Base-by-base conservation (phyloP, 2,113 vertebrate genomes). In the Vombatus ursinus region DNA sequence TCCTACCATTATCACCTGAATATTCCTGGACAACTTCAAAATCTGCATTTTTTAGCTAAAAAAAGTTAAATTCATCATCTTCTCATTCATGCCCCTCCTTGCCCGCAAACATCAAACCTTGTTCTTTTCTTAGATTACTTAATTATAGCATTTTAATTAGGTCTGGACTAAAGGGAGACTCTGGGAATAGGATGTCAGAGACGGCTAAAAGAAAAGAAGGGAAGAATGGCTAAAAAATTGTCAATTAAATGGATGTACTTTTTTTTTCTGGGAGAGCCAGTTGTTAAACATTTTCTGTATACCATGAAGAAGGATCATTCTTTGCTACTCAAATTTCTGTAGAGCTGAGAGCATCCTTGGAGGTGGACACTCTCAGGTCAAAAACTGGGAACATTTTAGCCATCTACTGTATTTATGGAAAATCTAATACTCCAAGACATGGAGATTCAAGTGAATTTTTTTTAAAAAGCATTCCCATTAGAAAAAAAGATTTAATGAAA, bases 401-500 rank as follows among this genome's bases (percentile, higher is more conserved):
- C n/a, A 84, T 8, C 31, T 77, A n/a, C 31, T 84, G 1, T 84
- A 22, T 84, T 44, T 44, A 22, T 84, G 68, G 68, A 84, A 84
- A 84, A 84, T 84, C 68, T 84, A 22, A 68, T 44, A 84, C 19
- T 84, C 68, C 11, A n/a, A 44, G 28, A 68, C 5, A 5, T 1
- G 12, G 61, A 44, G 68, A 44, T 84, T 84, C n/a, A 84, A 84
- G 19, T 6, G 8, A 44, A 84, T 84, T n/a, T 44, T 25, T 8
- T 28, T 5, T 16, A 14, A 52, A 89, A 4, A 53, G 28, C 84
- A 22, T 92, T 97, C 0, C 50, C 24, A 0, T 19, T 94, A 52
- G 93, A 93, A 50, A 10, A 10, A 47, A 95, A 31, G 53, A 44
- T 53, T 94, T 96, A 95, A 51, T 52, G 19, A 19, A 95, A 52